Evolutionary conservation across 1,140 invertebrate genomes (phyloP), one percentile per base, ranked within the genome.

Genomic region (Lepidotrigona ventralis): DNA sequence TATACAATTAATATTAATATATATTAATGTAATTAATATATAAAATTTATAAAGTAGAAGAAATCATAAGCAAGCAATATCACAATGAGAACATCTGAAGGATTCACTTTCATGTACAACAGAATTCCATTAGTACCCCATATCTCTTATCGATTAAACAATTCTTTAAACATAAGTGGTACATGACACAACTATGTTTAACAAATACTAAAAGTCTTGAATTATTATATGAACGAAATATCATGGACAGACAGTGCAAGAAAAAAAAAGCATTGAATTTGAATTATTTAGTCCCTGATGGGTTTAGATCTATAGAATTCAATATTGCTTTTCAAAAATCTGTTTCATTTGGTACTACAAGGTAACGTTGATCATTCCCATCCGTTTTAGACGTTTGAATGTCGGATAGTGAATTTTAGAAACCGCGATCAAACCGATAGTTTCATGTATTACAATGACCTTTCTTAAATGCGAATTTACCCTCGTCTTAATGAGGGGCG

Each of bases 401-500:
- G 26, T 53, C 46, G 46, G 12, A n/a, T n/a, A 5, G 11, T 12
- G 29, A 26, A 53, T 72, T 53, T 54, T 5, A 6, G 9, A 33
- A 73, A 56, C 17, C 12, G 12, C 46, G 46, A 17, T 21, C 51
- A n/a, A n/a, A 51, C 21, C 23, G 2, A 12, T 21, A 46, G 17
- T 63, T 53, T 11, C 21, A 8, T 8, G 12, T 2, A 17, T 66
- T 23, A 19, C 23, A 2, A 56, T 19, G 19, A 53, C 39, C 58
- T n/a, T 79, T 19, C 39, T 79, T 19, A 15, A 71, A 63, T 9
- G 33, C 11, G 17, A 71, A 80, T 80, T 63, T 63, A 71, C 70
- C n/a, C 12, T 29, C 26, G 68, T 14, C 39, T 51, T 71, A 60
- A 72, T 17, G 54, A 60, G 39, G n/a, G 17, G 14, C 6, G 56